Percentiles rank a stretch among this genome's conserved stretches.
Conservation (phyloP, 2,888 invertebrate species). For the Heteromyza rotundicornis region DNA sequence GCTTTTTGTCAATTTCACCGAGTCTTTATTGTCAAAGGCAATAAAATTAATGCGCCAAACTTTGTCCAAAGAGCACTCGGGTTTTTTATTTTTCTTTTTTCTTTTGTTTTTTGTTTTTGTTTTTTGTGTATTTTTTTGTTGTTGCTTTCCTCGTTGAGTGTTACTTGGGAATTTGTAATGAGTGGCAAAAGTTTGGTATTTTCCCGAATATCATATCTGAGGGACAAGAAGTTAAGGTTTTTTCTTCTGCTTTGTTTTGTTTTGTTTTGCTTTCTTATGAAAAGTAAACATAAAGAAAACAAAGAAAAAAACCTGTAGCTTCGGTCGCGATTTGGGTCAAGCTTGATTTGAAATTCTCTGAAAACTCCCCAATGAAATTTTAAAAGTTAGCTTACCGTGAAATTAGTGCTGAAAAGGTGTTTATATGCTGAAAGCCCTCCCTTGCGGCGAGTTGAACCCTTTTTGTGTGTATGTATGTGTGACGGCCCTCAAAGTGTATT, state of each 20-base stretch:
- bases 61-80: no score
- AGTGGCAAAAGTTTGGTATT: not conserved
- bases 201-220: no score
- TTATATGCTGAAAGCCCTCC: not conserved
- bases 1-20: not conserved
- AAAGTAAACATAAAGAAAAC: no score
- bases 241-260: no score
- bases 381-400: conserved; percentile 53
- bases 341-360: conserved; percentile 15
- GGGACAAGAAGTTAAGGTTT: no score
- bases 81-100: not conserved
- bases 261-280: not conserved
- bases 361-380: conserved; percentile 53
- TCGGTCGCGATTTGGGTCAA: no score
- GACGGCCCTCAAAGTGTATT: no score
- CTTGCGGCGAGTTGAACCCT: no score
- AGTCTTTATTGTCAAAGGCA: no score
- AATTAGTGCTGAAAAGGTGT: conserved; percentile 40
- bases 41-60: conserved; percentile 2
- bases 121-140: not conserved
- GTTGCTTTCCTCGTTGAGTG: not conserved
- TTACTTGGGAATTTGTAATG: not conserved
- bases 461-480: no score
- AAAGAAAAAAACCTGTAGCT: no score
- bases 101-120: not conserved